phyloP scores from a whole-genome alignment of 2,888 invertebrate genomes.

The Calephelis perditalis region DNA sequence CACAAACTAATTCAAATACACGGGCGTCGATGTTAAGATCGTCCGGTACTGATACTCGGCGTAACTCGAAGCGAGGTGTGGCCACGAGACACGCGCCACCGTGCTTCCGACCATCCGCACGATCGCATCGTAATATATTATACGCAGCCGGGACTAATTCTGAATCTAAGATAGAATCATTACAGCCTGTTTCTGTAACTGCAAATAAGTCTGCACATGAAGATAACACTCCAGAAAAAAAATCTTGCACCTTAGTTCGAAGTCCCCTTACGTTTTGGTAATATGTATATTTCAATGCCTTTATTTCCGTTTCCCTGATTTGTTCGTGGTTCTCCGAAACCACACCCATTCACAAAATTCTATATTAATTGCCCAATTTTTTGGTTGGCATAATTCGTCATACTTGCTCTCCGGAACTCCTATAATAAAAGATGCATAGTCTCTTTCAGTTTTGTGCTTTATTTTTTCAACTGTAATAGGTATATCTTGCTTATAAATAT shows the following conservation, averaged over 20 bases:
- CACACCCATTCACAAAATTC: slow-evolving; percentile 33
- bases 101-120: slow-evolving; percentile 25
- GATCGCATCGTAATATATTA: slow-evolving; percentile 26
- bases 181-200: slow-evolving; percentile 30
- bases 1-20: slow-evolving; percentile 27
- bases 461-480: slow-evolving; percentile 29
- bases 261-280: slow-evolving; percentile 24
- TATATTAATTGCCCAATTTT: slow-evolving; percentile 28
- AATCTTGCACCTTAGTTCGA: slow-evolving; percentile 20
- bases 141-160: slow-evolving; percentile 26
- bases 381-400: slow-evolving; percentile 25
- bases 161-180: slow-evolving; percentile 26
- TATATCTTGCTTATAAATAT: slow-evolving; percentile 7
- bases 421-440: slow-evolving; percentile 33
- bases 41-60: slow-evolving; percentile 11
- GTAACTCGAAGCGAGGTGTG: slow-evolving; percentile 22
- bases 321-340: slow-evolving; percentile 29
- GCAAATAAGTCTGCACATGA: slow-evolving; percentile 28
- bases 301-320: slow-evolving; percentile 14
- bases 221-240: slow-evolving; percentile 16
- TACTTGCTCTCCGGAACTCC: slow-evolving; percentile 29
- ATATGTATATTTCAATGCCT: slow-evolving; percentile 12
- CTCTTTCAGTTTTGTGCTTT: slow-evolving; percentile 31
- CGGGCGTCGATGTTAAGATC: slow-evolving; percentile 19
- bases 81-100: slow-evolving; percentile 23